Percentiles rank a stretch among this genome's conserved stretches.
These are phyloP conservation scores for Heterodera schachtii DNA, from an alignment of 1,140 invertebrate genomes.

Conservation along the genomic window DNA sequence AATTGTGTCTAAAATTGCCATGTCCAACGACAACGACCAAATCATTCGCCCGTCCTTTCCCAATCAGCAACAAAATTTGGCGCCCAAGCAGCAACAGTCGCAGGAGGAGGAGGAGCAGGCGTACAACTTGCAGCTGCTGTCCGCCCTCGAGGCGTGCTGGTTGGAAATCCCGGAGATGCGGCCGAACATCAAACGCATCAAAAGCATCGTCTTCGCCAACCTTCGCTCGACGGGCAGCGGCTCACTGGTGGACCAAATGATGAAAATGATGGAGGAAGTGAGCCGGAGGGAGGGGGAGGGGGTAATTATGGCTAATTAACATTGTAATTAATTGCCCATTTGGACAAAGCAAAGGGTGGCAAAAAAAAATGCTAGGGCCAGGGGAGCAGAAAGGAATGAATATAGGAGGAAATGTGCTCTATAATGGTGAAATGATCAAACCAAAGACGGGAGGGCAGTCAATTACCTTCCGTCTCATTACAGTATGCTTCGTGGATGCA, in stretches of 20 bases:
- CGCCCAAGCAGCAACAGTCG: background rate
- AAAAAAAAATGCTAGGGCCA: too few relatives aligned
- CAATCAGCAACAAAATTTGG: slow-evolving; percentile 40
- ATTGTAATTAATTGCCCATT: too few relatives aligned
- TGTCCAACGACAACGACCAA: slow-evolving; percentile 61
- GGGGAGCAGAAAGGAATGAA: too few relatives aligned
- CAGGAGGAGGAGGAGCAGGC: slow-evolving; percentile 32
- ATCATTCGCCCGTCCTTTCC: slow-evolving; percentile 60
- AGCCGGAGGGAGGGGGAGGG: slow-evolving; percentile 34
- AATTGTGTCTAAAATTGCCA: slow-evolving; percentile 56
- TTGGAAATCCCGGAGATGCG: slow-evolving; percentile 64
- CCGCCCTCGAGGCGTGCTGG: slow-evolving; percentile 65
- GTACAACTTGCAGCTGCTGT: slow-evolving; percentile 57
- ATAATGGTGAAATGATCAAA: too few relatives aligned
- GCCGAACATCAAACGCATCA: slow-evolving; percentile 63
- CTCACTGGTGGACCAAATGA: slow-evolving; percentile 64
- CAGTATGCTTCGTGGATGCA: too few relatives aligned
- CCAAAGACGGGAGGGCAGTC: too few relatives aligned
- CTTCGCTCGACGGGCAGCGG: slow-evolving; percentile 61
- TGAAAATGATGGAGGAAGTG: slow-evolving; percentile 65
- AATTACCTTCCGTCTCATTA: too few relatives aligned
- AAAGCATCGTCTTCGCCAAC: slow-evolving; percentile 61
- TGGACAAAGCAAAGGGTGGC: too few relatives aligned
- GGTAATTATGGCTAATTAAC: slow-evolving; percentile 41
- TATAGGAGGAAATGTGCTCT: too few relatives aligned